These are phyloP conservation scores for Hippasteria phrygiana DNA, from an alignment of 53 echinoderm and acorn worm species.

Conservation along the genomic window DNA sequence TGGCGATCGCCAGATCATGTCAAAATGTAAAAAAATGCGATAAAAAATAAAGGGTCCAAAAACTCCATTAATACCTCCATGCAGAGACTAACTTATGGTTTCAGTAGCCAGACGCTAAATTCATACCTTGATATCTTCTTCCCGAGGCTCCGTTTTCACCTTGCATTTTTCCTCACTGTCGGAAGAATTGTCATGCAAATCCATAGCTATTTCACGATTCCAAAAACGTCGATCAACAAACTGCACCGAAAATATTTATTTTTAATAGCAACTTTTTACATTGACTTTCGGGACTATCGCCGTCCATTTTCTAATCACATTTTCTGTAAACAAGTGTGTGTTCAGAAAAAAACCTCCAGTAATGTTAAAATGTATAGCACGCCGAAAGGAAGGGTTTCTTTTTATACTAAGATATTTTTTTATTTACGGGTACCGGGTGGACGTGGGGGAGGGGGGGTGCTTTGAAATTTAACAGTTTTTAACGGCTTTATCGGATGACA, in stretches of 20 bases:
- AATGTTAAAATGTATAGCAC: constrained; percentile 17
- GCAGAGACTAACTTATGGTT: too few relatives aligned
- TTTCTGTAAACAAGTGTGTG: constrained; percentile 54
- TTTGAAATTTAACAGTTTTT: too few relatives aligned
- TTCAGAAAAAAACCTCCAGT: constrained; percentile 43
- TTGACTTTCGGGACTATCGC: background rate
- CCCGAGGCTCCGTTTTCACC: constrained; percentile 51
- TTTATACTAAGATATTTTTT: background rate
- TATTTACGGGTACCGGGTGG: background rate
- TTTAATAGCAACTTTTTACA: background rate
- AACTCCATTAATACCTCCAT: too few relatives aligned
- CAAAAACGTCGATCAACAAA: background rate
- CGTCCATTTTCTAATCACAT: constrained; percentile 4
- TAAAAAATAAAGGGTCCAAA: too few relatives aligned
- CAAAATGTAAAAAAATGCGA: too few relatives aligned
- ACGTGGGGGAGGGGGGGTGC: too few relatives aligned
- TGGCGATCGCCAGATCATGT: too few relatives aligned
- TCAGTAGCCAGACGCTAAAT: too few relatives aligned
- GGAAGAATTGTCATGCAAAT: constrained; percentile 20
- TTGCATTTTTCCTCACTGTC: constrained; percentile 37
- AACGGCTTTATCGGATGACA: too few relatives aligned
- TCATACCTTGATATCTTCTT: constrained; percentile 57
- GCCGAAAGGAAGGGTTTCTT: background rate
- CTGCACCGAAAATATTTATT: background rate
- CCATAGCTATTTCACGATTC: constrained; percentile 13